Conservation (phyloP, 2,113 vertebrate species). For the Eurystomus gularis region DNA sequence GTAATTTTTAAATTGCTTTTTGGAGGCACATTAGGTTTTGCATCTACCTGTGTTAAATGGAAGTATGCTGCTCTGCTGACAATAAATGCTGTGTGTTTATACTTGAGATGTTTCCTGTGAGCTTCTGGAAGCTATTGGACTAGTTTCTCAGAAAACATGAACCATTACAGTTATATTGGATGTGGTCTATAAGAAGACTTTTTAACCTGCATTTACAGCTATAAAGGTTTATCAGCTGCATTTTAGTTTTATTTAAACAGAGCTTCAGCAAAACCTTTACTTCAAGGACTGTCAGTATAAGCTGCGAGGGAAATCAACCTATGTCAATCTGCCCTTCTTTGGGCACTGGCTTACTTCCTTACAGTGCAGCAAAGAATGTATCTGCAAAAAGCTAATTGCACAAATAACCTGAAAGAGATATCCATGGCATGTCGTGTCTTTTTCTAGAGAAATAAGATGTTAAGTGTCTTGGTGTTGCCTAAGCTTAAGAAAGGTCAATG, state of each 20-base stretch:
- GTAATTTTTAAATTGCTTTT: not conserved
- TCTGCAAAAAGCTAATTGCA: not conserved
- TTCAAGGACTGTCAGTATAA: not conserved
- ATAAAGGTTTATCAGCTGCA: not conserved
- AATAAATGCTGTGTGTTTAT: not conserved
- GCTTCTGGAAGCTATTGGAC: not conserved
- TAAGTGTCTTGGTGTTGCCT: not conserved
- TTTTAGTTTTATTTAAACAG: not conserved
- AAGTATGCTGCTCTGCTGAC: not conserved
- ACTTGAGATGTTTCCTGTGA: not conserved
- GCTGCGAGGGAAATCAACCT: not conserved
- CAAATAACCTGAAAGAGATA: not conserved
- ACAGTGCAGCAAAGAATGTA: not conserved
- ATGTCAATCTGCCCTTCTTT: not conserved
- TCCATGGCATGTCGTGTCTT: not conserved
- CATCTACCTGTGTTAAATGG: not conserved
- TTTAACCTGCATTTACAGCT: not conserved
- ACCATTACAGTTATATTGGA: not conserved
- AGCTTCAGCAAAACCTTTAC: not conserved
- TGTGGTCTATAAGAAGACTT: not conserved
- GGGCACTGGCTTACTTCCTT: not conserved
- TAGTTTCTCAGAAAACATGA: not conserved
- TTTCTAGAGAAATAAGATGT: not conserved
- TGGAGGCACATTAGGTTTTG: not conserved
- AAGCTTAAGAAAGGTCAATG: not conserved